Evolutionary conservation across 2,113 vertebrate genomes (phyloP).

Genomic region (Bufo gargarizans): DNA sequence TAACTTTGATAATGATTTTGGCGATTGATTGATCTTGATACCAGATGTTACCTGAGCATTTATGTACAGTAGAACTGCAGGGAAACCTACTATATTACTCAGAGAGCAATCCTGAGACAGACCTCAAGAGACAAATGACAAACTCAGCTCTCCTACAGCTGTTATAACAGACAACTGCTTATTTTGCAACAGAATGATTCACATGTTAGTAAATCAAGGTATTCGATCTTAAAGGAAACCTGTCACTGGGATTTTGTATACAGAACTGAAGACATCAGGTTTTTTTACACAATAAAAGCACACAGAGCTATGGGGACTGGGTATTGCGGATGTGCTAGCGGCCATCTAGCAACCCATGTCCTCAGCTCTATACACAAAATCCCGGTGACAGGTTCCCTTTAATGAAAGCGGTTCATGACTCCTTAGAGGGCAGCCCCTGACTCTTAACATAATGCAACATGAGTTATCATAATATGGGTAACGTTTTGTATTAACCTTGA

Average conservation of each 20-base stretch:
- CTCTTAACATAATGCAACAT: background rate
- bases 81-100: background rate
- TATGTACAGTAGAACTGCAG: background rate
- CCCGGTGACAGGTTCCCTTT: too few relatives aligned
- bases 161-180: background rate
- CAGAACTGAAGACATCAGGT: too few relatives aligned
- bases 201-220: background rate
- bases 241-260: too few relatives aligned
- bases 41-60: background rate
- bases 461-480: too few relatives aligned
- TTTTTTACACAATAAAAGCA: too few relatives aligned
- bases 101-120: background rate
- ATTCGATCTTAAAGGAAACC: too few relatives aligned
- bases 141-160: background rate
- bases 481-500: too few relatives aligned
- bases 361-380: too few relatives aligned
- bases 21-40: too few relatives aligned
- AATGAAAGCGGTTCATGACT: background rate
- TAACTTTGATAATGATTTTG: background rate
- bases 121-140: background rate
- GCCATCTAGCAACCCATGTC: too few relatives aligned
- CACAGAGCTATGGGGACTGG: too few relatives aligned
- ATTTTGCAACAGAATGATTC: background rate
- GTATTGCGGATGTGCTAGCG: too few relatives aligned
- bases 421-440: background rate